Evolutionary conservation across 2,888 invertebrate genomes (phyloP).

Genomic region (Drosophila hamatofila): DNA sequence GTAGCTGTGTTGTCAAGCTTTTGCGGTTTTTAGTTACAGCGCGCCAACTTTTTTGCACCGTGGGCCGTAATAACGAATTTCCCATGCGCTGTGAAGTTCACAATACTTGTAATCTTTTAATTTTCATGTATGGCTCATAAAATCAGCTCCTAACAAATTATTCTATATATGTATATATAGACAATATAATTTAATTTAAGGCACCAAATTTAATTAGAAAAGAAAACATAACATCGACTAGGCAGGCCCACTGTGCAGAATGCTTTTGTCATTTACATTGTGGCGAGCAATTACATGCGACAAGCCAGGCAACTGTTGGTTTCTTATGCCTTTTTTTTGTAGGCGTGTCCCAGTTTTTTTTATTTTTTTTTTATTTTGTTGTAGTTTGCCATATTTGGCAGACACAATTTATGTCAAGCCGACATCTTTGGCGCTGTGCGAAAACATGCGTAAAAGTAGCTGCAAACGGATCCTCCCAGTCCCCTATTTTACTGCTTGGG

Average conservation of each 20-base stretch:
- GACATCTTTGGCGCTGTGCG: constrained; percentile 71
- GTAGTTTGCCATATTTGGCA: constrained; percentile 78
- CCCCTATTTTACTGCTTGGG: background rate
- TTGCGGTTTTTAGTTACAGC: constrained; percentile 79
- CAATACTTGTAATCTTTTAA: no score
- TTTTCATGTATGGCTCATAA: no score
- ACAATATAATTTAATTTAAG: no score
- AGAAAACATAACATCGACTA: background rate
- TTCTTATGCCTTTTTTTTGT: constrained; percentile 68
- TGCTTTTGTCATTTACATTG: constrained; percentile 78
- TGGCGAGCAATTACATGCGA: constrained; percentile 76
- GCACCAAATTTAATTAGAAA: no score
- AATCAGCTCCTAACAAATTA: no score
- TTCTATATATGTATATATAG: no score
- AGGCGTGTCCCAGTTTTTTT: constrained; percentile 74
- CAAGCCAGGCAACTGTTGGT: constrained; percentile 68
- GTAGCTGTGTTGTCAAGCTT: constrained; percentile 59
- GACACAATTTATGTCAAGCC: constrained; percentile 78
- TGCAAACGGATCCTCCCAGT: constrained; percentile 40
- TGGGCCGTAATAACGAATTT: constrained; percentile 36
- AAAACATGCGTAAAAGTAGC: constrained; percentile 80
- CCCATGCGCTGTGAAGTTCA: background rate
- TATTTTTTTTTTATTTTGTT: constrained; percentile 56
- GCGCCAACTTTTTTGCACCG: constrained; percentile 66
- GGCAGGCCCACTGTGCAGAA: constrained; percentile 58